phyloP scores from a whole-genome alignment of 1,140 invertebrate species.

The Coptotermes formosanus region DNA sequence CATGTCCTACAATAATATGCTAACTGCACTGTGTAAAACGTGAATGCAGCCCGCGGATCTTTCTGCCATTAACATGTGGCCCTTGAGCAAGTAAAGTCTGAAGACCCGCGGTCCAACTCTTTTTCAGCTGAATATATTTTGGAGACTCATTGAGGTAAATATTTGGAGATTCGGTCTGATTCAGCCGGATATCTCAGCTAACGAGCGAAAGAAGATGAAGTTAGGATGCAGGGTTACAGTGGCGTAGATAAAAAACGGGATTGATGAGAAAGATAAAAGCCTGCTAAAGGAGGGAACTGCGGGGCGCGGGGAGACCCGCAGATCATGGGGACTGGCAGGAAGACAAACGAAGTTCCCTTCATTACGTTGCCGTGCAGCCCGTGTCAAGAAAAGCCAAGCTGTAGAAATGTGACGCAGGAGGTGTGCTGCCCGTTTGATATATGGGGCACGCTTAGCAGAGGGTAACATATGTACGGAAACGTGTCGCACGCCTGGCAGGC shows the following conservation, averaged over 20 bases:
- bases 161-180: neutral
- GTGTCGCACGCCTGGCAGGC: no score
- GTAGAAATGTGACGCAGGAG: neutral
- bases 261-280: neutral
- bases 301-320: neutral
- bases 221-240: neutral
- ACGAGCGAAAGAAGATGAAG: neutral
- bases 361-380: neutral
- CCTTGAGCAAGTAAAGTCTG: no score
- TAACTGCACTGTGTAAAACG: no score
- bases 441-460: neutral
- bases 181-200: neutral
- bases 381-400: neutral
- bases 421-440: conserved; percentile 4
- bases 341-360: neutral
- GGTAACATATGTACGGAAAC: neutral
- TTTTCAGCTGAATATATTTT: no score
- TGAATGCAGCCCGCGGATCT: no score
- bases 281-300: neutral
- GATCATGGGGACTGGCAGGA: neutral
- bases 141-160: neutral
- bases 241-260: neutral
- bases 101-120: no score
- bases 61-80: no score
- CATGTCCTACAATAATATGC: no score